These are phyloP conservation scores for Neoniphon sammara DNA, from an alignment of 2,797 vertebrate species.

Conservation along the genomic window DNA sequence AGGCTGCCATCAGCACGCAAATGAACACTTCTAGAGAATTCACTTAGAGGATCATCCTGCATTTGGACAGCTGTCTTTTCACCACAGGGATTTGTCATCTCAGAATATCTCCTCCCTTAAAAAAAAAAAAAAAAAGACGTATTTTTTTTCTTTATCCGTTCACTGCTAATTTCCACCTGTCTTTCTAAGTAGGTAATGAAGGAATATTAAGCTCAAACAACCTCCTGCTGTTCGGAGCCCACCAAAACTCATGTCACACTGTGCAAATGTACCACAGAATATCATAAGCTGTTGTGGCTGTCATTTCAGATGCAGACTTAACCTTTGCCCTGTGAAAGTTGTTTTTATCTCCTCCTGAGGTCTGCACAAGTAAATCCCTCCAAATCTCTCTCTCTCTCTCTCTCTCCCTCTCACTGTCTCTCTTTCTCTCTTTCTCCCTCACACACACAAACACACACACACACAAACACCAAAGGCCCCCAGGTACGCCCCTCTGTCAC, in stretches of 20 bases:
- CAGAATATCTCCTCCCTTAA: constrained; percentile 57
- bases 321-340: constrained; percentile 76
- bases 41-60: constrained; percentile 68
- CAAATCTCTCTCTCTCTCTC: constrained; percentile 69
- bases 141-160: constrained; percentile 52
- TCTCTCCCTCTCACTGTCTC: too few relatives aligned
- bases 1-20: constrained; percentile 57
- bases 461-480: constrained; percentile 69
- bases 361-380: constrained; percentile 78
- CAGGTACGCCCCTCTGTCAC: constrained; percentile 82
- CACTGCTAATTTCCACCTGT: constrained; percentile 69
- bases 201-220: constrained; percentile 72
- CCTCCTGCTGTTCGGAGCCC: constrained; percentile 32
- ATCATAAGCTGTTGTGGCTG: constrained; percentile 64
- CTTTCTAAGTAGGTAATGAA: constrained; percentile 63
- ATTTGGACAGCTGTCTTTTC: constrained; percentile 76
- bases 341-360: constrained; percentile 77
- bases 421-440: too few relatives aligned
- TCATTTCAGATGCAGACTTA: constrained; percentile 78
- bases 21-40: constrained; percentile 63
- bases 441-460: constrained; percentile 30
- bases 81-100: constrained; percentile 72
- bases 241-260: constrained; percentile 30
- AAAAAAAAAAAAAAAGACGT: constrained; percentile 35
- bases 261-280: constrained; percentile 30